Base-by-base conservation (phyloP, 2,888 invertebrate species). In the Oscheius sp. region DNA sequence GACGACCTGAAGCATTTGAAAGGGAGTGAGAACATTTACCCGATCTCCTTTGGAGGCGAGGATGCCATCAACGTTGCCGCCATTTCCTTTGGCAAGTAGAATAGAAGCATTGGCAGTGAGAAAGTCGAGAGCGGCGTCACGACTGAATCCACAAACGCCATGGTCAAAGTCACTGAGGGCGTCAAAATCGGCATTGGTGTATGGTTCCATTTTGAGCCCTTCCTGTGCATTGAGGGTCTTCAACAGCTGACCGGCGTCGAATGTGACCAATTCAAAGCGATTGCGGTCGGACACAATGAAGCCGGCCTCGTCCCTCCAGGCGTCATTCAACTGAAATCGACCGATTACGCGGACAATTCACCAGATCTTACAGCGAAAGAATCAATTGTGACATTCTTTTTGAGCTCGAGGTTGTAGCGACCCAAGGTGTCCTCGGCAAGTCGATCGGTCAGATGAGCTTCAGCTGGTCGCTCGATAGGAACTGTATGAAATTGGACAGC, bases 321-420 rank as follows among this genome's bases (percentile, higher is more conserved):
- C 61, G 35, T 78, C 77, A 9, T 73, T 74, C n/a, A 76, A 56
- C 80, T 80, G 68, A 35, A 77, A 64, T 52, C 27, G 2, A 16
- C 43, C 18, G 7, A 9, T 18, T 13, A n/a, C 13, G 18, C n/a
- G 23, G 53, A 23, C 12, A 27, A 27, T 27, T 58, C 13, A n/a
- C 23, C 13, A 45, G 45, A 13, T 18, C 16, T 56, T 35, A 79
- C 85, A 72, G 86, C 84, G 69, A 85, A 87, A 5, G 86, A 77
- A 59, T 87, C 87, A 56, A 87, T 83, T 18, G 87, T 87, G 46
- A 88, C 81, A 75, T 87, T 87, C 76, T 87, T 87, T 79, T 86
- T 88, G 21, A 88, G 77, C 61, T 87, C 87, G 29, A 87, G 76
- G 73, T 87, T 87, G 61, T 74, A 75, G 5, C 82, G 73, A 43